Conservation (phyloP, 1,140 invertebrate species). For the Cheumatopsyche charites region DNA sequence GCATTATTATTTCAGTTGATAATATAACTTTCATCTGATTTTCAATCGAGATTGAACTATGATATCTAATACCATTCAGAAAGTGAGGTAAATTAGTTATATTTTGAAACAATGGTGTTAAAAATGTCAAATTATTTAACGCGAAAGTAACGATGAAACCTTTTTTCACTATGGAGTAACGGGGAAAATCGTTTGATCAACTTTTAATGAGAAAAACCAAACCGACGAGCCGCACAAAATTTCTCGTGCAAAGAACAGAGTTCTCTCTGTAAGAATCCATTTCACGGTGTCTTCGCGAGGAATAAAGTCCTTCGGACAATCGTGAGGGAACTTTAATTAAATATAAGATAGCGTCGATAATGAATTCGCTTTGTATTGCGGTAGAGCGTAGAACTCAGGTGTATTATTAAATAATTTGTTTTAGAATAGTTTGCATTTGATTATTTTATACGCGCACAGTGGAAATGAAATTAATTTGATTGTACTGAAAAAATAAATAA, state of each 20-base stretch:
- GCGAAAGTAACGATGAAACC: conserved; percentile 4
- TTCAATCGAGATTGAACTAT: no score
- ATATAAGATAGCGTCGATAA: conserved; percentile 17
- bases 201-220: conserved; percentile 24
- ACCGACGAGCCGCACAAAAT: conserved; percentile 16
- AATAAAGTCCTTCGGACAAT: conserved; percentile 21
- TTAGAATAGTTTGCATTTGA: no score
- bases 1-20: background rate
- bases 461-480: no score
- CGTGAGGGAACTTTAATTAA: conserved; percentile 24
- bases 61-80: no score
- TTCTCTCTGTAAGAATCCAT: no score
- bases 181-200: conserved; percentile 20
- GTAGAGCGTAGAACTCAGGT: no score
- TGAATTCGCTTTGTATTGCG: conserved; percentile 6
- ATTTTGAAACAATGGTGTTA: no score
- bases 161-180: background rate
- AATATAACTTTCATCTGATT: no score
- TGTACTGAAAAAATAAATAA: no score
- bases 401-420: no score
- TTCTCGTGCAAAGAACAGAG: background rate
- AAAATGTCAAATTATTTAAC: background rate
- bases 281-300: background rate
- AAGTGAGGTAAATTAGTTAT: no score
- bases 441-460: no score